Evolutionary conservation across 1,140 invertebrate species (phyloP), one percentile per base, ranked within the genome.

Genomic region (Limonius californicus): DNA sequence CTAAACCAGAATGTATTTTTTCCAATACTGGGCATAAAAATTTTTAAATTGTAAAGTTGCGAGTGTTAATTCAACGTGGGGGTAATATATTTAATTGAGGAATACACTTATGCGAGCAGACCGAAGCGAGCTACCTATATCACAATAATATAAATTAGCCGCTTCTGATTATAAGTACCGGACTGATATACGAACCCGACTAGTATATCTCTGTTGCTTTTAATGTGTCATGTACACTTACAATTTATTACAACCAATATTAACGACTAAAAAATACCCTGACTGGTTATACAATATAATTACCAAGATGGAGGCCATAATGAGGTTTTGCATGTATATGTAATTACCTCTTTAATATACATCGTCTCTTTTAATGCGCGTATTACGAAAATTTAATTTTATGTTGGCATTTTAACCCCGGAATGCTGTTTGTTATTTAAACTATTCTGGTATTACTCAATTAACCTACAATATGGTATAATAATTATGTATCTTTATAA

Each of bases 61-160:
- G 42, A 45, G 23, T 9, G 23, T 27, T 27, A 27, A 27, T 27
- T 27, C 23, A 27, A 27, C 23, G 9, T 27, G 9, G 9, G 23
- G 23, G 23, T 27, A 45, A 45, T 45, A 45, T 18, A 15, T 45
- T 45, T 45, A 45, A 15, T 15, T 45, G 23, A 27, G 9, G 23
- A 27, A 45, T 45, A 18, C 42, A n/a, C 16, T 45, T 12, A 45
- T 45, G 12, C 12, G n/a, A 18, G 42, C 42, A 27, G 9, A 9
- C 23, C 23, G 23, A 27, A 27, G 23, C 23, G 9, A 27, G 23
- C 23, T 27, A 27, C 23, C 23, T 27, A 27, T 27, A 27, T 27
- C 43, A 69, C 62, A 69, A 67, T 69, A 58, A 67, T 62, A 69
- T 69, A 69, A 69, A 69, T 69, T 69, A 64, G 63, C 59, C 59